phyloP scores from a whole-genome alignment of 2,797 vertebrate genomes.

The Botia almorhae region DNA sequence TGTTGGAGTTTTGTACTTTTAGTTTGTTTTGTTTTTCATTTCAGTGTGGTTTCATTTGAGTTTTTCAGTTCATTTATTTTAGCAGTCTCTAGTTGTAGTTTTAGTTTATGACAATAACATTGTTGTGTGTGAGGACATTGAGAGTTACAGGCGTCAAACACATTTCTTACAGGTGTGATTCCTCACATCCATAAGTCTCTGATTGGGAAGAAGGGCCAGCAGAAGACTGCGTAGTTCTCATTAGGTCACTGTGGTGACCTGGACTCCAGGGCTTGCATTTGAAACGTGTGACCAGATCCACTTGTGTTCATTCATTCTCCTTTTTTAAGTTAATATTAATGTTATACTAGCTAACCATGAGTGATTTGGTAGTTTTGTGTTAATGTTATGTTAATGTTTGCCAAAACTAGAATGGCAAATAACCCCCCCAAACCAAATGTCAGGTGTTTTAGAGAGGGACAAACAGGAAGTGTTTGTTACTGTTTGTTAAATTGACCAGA shows the following conservation, averaged over 20 bases:
- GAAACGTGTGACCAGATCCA: slow-evolving; percentile 80
- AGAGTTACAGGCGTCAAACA: neutral
- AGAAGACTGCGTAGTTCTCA: slow-evolving; percentile 91
- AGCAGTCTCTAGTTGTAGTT: too few species aligned
- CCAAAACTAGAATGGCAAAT: slow-evolving; percentile 80
- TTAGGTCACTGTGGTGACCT: slow-evolving; percentile 72
- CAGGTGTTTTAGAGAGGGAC: slow-evolving; percentile 79
- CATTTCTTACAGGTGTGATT: slow-evolving; percentile 84
- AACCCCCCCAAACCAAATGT: slow-evolving; percentile 65
- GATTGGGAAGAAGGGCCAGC: slow-evolving; percentile 98
- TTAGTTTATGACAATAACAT: too few species aligned
- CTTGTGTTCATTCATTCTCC: slow-evolving; percentile 74
- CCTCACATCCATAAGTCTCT: slow-evolving; percentile 99
- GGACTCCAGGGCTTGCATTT: slow-evolving; percentile 71
- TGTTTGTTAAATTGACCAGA: slow-evolving; percentile 86
- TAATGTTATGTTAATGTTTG: slow-evolving; percentile 68
- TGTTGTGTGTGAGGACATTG: neutral
- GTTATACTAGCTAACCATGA: slow-evolving; percentile 78
- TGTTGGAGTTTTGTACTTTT: too few species aligned
- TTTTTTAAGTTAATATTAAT: slow-evolving; percentile 74
- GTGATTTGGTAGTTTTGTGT: slow-evolving; percentile 80
- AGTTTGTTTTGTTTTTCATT: too few species aligned
- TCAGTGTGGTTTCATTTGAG: too few species aligned
- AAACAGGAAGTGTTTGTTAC: slow-evolving; percentile 71
- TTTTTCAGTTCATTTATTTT: too few species aligned